phyloP scores from a whole-genome alignment of 1,140 invertebrate species.

The Diabrotica undecimpunctata region DNA sequence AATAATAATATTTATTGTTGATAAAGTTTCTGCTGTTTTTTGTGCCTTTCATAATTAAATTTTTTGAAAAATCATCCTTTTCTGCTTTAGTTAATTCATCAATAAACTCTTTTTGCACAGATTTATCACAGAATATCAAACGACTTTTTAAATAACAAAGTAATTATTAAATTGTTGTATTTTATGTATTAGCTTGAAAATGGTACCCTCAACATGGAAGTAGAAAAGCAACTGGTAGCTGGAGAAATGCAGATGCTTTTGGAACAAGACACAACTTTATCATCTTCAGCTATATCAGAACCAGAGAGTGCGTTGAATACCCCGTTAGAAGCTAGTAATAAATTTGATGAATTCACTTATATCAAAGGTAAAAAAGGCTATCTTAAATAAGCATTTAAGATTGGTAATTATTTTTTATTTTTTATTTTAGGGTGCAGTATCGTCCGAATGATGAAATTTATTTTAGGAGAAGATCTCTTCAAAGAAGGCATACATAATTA shows the following conservation, averaged over 20 bases:
- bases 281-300: constrained; percentile 58
- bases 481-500: constrained; percentile 57
- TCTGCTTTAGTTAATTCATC: too few relatives aligned
- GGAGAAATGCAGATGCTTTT: constrained; percentile 64
- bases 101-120: too few relatives aligned
- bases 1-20: too few relatives aligned
- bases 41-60: too few relatives aligned
- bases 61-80: too few relatives aligned
- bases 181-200: constrained; percentile 17
- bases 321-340: constrained; percentile 50
- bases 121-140: too few relatives aligned
- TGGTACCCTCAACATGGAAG: constrained; percentile 21
- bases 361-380: constrained; percentile 53
- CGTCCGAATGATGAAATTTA: constrained; percentile 72
- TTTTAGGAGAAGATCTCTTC: constrained; percentile 63
- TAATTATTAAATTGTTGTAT: too few relatives aligned
- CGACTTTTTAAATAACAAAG: too few relatives aligned
- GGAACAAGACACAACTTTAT: constrained; percentile 58
- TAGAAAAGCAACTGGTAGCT: constrained; percentile 56
- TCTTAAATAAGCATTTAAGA: neutral
- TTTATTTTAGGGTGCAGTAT: constrained; percentile 51
- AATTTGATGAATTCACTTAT: constrained; percentile 60
- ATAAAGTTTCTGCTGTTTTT: too few relatives aligned
- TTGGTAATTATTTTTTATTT: constrained; percentile 10
- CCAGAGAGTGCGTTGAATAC: constrained; percentile 48